Conservation (phyloP, 2,888 invertebrate species). For the Plagodis dolabraria region DNA sequence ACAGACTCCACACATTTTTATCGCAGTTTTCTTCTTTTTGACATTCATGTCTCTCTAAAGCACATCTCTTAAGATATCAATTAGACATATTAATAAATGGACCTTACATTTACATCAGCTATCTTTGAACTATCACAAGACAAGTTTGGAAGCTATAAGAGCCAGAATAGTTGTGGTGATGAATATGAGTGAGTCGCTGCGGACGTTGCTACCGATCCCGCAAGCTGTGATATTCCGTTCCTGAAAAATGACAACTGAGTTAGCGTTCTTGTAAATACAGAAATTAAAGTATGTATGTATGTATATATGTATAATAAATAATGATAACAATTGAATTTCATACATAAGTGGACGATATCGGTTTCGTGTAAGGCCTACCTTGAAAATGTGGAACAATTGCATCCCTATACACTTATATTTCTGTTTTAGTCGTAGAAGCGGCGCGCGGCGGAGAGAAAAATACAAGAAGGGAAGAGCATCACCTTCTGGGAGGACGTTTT, state of each 20-base stretch:
- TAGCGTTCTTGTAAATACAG: too few species aligned
- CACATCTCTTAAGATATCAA: too few species aligned
- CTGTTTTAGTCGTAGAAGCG: too few species aligned
- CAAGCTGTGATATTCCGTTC: conserved; percentile 73
- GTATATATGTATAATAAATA: not conserved
- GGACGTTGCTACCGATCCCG: conserved; percentile 60
- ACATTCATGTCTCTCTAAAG: too few species aligned
- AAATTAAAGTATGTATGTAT: too few species aligned
- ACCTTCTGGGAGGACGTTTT: too few species aligned
- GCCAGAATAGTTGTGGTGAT: conserved; percentile 44
- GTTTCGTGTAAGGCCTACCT: not conserved
- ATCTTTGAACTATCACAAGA: conserved; percentile 35
- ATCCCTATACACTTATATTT: too few species aligned
- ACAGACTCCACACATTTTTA: too few species aligned
- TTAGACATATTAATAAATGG: conserved; percentile 1
- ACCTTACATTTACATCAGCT: not conserved
- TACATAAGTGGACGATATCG: not conserved
- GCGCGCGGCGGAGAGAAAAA: too few species aligned
- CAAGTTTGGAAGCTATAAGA: conserved; percentile 38
- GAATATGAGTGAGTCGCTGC: conserved; percentile 48
- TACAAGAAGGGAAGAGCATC: too few species aligned
- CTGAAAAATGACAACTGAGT: conserved; percentile 45
- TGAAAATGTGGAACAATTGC: too few species aligned
- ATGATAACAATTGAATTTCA: not conserved
- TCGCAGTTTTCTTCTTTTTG: too few species aligned